Evolutionary conservation across 2,113 vertebrate species (phyloP).

Genomic region (Podarcis raffonei): DNA sequence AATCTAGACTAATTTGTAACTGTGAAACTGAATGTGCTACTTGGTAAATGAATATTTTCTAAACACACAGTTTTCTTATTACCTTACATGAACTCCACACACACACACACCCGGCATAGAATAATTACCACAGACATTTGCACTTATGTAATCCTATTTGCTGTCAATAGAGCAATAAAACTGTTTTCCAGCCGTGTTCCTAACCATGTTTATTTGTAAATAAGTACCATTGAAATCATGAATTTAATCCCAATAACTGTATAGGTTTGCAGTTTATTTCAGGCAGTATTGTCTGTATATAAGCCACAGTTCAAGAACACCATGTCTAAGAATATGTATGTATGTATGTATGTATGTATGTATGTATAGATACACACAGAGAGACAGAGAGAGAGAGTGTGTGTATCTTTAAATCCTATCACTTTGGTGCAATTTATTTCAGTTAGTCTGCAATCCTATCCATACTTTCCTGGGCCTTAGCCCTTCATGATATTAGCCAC

Average conservation of each 20-base stretch:
- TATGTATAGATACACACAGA: too few species aligned
- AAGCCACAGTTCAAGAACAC: constrained; percentile 14
- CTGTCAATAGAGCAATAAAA: background rate
- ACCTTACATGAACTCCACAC: background rate
- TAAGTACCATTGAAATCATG: background rate
- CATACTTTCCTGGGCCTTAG: background rate
- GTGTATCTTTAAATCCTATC: background rate
- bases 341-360: too few species aligned
- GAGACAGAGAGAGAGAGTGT: too few species aligned
- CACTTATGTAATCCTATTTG: background rate
- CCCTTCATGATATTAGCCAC: background rate
- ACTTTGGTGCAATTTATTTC: background rate
- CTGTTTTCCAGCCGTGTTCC: background rate
- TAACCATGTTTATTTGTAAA: background rate
- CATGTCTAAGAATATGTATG: background rate
- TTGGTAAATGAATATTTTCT: constrained; percentile 38
- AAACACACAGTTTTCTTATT: constrained; percentile 25
- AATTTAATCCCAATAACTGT: background rate
- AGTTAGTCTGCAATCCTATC: background rate
- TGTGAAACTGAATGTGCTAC: constrained; percentile 27
- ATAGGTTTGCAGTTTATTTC: background rate
- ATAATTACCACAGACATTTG: background rate
- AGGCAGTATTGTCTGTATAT: constrained; percentile 8
- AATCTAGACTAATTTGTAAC: constrained; percentile 26
- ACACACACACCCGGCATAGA: background rate